Percentiles rank a stretch among this genome's conserved stretches.
phyloP scores from a whole-genome alignment of 2,888 invertebrate species.

The Drosophila sordidula region DNA sequence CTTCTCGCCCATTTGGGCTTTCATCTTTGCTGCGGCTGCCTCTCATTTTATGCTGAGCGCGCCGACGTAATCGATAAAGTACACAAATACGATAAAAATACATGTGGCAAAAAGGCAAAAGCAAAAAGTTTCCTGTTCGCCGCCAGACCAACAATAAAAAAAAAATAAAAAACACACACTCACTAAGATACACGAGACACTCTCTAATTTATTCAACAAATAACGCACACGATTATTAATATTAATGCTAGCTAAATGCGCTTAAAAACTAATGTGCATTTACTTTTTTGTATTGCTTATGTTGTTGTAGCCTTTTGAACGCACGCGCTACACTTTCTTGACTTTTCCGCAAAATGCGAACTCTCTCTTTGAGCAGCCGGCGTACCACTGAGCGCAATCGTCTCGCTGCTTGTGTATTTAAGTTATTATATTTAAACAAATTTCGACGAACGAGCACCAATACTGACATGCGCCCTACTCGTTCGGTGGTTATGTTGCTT shows the following conservation, averaged over 20 bases:
- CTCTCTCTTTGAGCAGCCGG: conserved; percentile 61
- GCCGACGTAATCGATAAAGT: conserved; percentile 76
- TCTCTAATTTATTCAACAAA: conserved; percentile 46
- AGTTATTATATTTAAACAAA: conserved; percentile 58
- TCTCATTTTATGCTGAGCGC: conserved; percentile 58
- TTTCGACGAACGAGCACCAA: conserved; percentile 38
- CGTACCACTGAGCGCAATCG: conserved; percentile 56
- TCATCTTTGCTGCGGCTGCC: conserved; percentile 36
- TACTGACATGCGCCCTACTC: conserved; percentile 34
- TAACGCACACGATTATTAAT: conserved; percentile 33
- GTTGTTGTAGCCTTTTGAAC: conserved; percentile 28
- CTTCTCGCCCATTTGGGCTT: conserved; percentile 47
- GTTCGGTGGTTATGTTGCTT: conserved; percentile 40
- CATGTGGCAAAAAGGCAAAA: conserved; percentile 53
- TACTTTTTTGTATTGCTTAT: conserved; percentile 53
- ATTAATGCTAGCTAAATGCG: conserved; percentile 29
- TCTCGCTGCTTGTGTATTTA: conserved; percentile 52
- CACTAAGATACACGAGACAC: conserved; percentile 31
- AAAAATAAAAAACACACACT: conserved; percentile 19
- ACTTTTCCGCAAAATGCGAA: conserved; percentile 50
- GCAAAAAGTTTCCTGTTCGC: conserved; percentile 30
- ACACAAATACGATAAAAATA: conserved; percentile 66
- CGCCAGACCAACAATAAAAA: neutral
- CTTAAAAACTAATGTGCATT: conserved; percentile 46
- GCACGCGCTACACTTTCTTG: conserved; percentile 52